Base-by-base conservation (phyloP, 92 coral and sea anemone species). In the Epizoanthus illoricatus region DNA sequence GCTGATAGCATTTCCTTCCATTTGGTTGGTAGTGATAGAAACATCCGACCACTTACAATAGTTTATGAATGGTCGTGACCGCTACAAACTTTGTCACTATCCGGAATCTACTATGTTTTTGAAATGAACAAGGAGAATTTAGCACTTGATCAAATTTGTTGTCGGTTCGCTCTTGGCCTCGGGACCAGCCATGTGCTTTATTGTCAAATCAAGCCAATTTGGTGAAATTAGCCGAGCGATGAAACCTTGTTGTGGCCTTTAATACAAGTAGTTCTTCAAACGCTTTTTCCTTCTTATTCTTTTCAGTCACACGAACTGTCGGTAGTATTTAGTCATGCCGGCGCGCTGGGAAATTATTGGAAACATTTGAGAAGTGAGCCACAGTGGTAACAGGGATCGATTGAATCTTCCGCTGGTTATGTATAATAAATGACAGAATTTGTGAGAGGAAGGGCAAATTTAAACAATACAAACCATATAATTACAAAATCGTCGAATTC, bases 81-180 rank as follows among this genome's bases (percentile, higher is more conserved):
- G 71, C 67, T 79, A 74, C 17, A 4, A 76, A 78, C 71, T 49
- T 56, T 88, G 91, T 88, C 91, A 88, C 74, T 60, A 78, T 36
- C 62, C 76, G 74, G 73, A 85, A 85, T 62, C 70, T 85, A 78
- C 88, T 69, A 85, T 80, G 86, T 66, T 84, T 84, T 70, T 73
- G 82, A 80, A 91, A 86, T 89, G 84, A 76, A 84, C 85, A 80
- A 52, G 84, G 95, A 91, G 95, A 91, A 89, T 89, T 67, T 86
- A 7, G 56, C 73, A 60, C 19, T 80, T 80, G 83, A 91, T 91
- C 95, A 91, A 66, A 12, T 23, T 62, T 23, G 57, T 11, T 40
- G 41, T 21, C 41, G 59, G 0, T 28, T 7, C 28, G 47, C 15
- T 36, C 43, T 42, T n/a, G 19, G 18, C 80, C 80, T 74, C 71